A percentile compares a stretch with the other conserved stretches of the same genome.
Evolutionary conservation across 2,113 vertebrate genomes (phyloP).

Genomic region (Morone chrysops): DNA sequence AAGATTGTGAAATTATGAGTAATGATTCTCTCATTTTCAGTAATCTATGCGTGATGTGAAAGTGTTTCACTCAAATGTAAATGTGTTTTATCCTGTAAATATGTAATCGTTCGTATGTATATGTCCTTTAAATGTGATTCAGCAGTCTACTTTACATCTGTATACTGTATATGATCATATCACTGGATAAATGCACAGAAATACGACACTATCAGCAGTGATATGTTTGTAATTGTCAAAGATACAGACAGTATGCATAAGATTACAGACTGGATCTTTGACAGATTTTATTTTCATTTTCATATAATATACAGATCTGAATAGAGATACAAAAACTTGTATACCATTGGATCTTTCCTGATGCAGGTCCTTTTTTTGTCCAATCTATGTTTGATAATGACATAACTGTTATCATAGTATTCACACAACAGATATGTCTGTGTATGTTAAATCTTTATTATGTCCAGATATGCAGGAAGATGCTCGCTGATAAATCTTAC

Average conservation of each 20-base stretch:
- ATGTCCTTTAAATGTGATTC: background rate
- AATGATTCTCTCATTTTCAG: background rate
- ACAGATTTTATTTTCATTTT: too few species aligned
- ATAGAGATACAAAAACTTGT: too few species aligned
- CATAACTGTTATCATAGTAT: background rate
- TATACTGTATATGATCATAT: constrained; percentile 2
- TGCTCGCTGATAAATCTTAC: background rate
- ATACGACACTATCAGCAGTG: too few species aligned
- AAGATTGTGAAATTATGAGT: background rate
- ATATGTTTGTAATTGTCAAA: background rate
- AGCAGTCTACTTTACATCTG: constrained; percentile 5
- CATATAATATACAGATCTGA: too few species aligned
- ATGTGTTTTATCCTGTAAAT: background rate
- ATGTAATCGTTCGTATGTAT: background rate
- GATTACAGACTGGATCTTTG: too few species aligned
- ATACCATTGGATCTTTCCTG: too few species aligned
- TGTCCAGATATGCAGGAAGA: background rate
- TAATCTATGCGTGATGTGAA: background rate
- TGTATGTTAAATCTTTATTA: background rate
- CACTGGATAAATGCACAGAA: too few species aligned
- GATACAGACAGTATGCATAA: too few species aligned
- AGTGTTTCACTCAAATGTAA: background rate
- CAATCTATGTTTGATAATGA: too few species aligned
- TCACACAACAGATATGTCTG: background rate
- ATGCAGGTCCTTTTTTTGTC: too few species aligned